Percentiles rank a stretch among this genome's conserved stretches.
Conservation (phyloP, 2,113 vertebrate species). For the Tretioscincus oriximinensis region DNA sequence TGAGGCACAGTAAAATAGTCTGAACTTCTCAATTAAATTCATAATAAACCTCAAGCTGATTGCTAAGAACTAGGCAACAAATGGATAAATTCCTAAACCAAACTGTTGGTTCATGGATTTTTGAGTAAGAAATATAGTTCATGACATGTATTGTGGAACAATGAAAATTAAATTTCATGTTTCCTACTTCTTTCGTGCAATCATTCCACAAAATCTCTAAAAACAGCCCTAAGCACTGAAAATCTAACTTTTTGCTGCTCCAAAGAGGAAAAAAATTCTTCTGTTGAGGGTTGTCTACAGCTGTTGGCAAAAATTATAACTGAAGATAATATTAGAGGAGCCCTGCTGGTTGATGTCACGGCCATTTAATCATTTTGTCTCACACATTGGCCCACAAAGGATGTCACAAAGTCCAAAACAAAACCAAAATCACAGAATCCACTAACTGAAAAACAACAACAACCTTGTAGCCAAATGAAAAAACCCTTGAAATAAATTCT, state of each 20-base stretch:
- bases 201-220: not conserved
- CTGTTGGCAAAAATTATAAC: too few species aligned
- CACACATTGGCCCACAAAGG: too few species aligned
- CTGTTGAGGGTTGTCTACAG: too few species aligned
- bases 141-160: not conserved
- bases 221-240: not conserved
- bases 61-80: slow-evolving; percentile 16
- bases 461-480: too few species aligned
- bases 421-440: too few species aligned
- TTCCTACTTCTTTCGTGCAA: not conserved
- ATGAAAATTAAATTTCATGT: not conserved
- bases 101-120: not conserved
- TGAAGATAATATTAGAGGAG: too few species aligned
- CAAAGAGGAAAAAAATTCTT: too few species aligned
- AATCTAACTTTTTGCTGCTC: not conserved
- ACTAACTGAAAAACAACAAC: too few species aligned
- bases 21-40: slow-evolving; percentile 15
- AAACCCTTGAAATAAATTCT: too few species aligned
- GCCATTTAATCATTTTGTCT: too few species aligned
- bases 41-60: slow-evolving; percentile 10
- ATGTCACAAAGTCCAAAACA: too few species aligned
- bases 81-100: slow-evolving; percentile 10
- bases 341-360: too few species aligned
- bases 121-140: slow-evolving; percentile 5
- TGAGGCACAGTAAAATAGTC: slow-evolving; percentile 17